Evolutionary conservation across 2,797 vertebrate genomes (phyloP), one percentile per base, ranked within the genome.

Genomic region (Cephalopachus bancanus): DNA sequence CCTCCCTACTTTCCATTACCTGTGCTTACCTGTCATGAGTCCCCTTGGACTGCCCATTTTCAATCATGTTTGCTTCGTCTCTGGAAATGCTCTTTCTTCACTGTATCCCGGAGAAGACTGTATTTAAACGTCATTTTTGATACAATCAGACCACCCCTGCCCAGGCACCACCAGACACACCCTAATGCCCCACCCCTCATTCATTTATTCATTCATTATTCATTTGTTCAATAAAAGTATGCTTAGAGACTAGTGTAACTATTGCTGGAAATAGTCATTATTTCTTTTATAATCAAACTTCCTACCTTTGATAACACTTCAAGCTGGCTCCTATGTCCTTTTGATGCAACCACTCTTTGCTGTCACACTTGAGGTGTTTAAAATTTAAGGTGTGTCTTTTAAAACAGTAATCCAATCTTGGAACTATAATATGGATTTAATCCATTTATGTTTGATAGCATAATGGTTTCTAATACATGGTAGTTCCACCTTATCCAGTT

Each of bases 51-150:
- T n/a, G 10, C 26, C 60, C 26, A 65, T 85, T 71, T 89, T 81
- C 78, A 37, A 49, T 78, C 14, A n/a, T 33, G 10, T 24, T 24
- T n/a, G 30, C 7, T 74, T 83, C 26, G 15, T 75, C 44, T 87
- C 81, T 26, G n/a, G 22, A 80, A 85, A 89, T 2, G 49, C 10
- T 51, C 20, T 62, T 83, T 74, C 64, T 30, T 74, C 19, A 79
- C 26, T 55, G 53, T 57, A 49, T 83, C 33, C n/a, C 37, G 62
- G 62, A 59, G 79, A 92, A 91, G n/a, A 57, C 3, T 0, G 0
- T 67, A 79, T 94, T 96, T 95, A 86, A 97, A 86, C 10, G 37
- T 12, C 75, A 37, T 7, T n/a, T 74, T 69, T 76, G 12, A 92
- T 85, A 72, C 10, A 24, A 80, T 80, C 26, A 85, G 74, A 72